Conservation (phyloP, 2,888 invertebrate genomes). For the Amphipyra tragopoginis region DNA sequence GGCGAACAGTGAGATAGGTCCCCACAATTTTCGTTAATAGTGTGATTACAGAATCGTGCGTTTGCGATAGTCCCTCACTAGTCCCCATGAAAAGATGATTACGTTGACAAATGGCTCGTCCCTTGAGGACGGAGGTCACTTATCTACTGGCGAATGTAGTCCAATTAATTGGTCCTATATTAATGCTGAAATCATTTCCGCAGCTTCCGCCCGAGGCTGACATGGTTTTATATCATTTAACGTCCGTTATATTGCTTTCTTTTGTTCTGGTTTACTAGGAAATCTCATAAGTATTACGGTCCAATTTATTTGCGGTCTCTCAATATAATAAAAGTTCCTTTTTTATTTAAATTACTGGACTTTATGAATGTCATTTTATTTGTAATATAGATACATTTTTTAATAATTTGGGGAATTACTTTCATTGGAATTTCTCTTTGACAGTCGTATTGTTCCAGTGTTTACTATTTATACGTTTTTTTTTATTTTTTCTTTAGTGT, state of each 20-base stretch:
- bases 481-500: too few species aligned
- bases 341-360: conserved; percentile 4
- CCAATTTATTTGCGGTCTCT: conserved; percentile 24
- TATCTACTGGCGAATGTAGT: conserved; percentile 77
- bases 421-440: not conserved
- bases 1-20: conserved; percentile 43
- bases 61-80: conserved; percentile 67
- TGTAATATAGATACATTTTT: not conserved
- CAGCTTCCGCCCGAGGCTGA: conserved; percentile 33
- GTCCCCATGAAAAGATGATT: conserved; percentile 79
- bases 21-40: conserved; percentile 65
- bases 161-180: conserved; percentile 77
- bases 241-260: conserved; percentile 26
- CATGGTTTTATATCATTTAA: conserved; percentile 36
- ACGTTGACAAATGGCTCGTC: conserved; percentile 78
- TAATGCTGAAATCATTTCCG: conserved; percentile 67
- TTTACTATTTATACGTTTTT: too few species aligned
- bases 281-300: conserved; percentile 21
- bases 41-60: conserved; percentile 69
- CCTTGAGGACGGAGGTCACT: conserved; percentile 71
- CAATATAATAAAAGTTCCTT: not conserved
- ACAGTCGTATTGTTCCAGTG: too few species aligned
- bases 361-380: not conserved
- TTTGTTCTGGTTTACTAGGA: conserved; percentile 35
- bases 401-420: not conserved